phyloP scores from a whole-genome alignment of 2,888 invertebrate genomes.

The Platycnemis pennipes region DNA sequence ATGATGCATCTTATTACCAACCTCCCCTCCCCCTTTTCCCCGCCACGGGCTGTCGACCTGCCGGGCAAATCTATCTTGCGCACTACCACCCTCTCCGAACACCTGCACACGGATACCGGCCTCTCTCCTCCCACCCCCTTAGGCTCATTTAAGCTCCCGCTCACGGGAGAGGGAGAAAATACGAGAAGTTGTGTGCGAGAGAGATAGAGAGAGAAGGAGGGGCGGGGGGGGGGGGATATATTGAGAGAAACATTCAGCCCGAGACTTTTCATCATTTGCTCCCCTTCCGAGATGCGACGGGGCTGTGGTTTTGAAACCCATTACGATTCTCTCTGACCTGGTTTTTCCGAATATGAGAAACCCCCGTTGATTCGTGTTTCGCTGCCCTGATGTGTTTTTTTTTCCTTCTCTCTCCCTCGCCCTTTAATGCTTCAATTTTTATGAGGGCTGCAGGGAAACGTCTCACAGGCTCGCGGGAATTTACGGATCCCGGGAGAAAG shows the following conservation, averaged over 20 bases:
- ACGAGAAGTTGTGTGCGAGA: too few relatives aligned
- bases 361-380: too few relatives aligned
- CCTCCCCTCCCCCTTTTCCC: neutral
- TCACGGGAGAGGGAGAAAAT: neutral
- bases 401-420: too few relatives aligned
- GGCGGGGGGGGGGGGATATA: neutral
- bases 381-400: too few relatives aligned
- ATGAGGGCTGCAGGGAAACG: too few relatives aligned
- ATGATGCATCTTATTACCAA: conserved; percentile 52
- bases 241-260: neutral
- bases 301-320: too few relatives aligned
- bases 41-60: neutral
- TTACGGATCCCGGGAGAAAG: too few relatives aligned
- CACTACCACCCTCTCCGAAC: neutral
- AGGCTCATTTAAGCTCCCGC: neutral
- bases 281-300: too few relatives aligned
- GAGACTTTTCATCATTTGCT: neutral
- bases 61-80: conserved; percentile 19
- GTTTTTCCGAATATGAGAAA: too few relatives aligned
- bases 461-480: too few relatives aligned
- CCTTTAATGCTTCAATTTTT: too few relatives aligned
- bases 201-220: neutral
- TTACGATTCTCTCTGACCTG: too few relatives aligned
- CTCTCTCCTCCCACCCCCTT: neutral
- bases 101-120: neutral